Evolutionary conservation across 2,888 invertebrate species (phyloP).

Genomic region (Drosophila prolongata): DNA sequence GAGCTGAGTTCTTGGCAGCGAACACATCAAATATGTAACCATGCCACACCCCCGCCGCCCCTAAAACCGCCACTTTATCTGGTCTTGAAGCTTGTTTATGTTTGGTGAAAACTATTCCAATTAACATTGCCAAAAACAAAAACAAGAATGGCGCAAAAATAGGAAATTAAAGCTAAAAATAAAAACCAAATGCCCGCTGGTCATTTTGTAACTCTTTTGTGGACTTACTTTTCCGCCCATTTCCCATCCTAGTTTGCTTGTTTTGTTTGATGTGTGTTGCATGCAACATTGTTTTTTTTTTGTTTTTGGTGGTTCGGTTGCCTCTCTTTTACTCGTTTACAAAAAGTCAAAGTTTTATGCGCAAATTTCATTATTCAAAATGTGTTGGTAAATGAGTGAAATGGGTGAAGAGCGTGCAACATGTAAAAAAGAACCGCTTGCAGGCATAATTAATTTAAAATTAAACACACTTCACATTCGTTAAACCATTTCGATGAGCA

Average conservation of each 20-base stretch:
- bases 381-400: slow-evolving; percentile 34
- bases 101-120: slow-evolving; percentile 70
- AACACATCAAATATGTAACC: slow-evolving; percentile 25
- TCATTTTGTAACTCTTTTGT: slow-evolving; percentile 48
- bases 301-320: slow-evolving; percentile 20
- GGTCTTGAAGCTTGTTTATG: slow-evolving; percentile 49
- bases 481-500: slow-evolving; percentile 7
- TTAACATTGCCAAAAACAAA: slow-evolving; percentile 53
- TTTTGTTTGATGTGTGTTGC: slow-evolving; percentile 30
- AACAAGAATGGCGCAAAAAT: slow-evolving; percentile 29
- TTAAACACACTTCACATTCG: slow-evolving; percentile 42
- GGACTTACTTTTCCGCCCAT: slow-evolving; percentile 11
- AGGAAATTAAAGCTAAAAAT: slow-evolving; percentile 30
- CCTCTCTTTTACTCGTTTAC: slow-evolving; percentile 33
- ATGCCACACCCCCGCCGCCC: neutral
- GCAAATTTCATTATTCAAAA: slow-evolving; percentile 63
- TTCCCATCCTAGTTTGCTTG: slow-evolving; percentile 19
- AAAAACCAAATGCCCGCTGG: slow-evolving; percentile 41
- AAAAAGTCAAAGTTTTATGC: slow-evolving; percentile 60
- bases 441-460: slow-evolving; percentile 55
- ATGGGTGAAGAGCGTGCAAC: neutral
- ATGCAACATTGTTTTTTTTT: slow-evolving; percentile 14
- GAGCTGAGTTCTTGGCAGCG: neutral
- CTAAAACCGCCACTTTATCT: slow-evolving; percentile 13
- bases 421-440: slow-evolving; percentile 11